Conservation (phyloP, 1,140 invertebrate species). For the Varroa destructor region DNA sequence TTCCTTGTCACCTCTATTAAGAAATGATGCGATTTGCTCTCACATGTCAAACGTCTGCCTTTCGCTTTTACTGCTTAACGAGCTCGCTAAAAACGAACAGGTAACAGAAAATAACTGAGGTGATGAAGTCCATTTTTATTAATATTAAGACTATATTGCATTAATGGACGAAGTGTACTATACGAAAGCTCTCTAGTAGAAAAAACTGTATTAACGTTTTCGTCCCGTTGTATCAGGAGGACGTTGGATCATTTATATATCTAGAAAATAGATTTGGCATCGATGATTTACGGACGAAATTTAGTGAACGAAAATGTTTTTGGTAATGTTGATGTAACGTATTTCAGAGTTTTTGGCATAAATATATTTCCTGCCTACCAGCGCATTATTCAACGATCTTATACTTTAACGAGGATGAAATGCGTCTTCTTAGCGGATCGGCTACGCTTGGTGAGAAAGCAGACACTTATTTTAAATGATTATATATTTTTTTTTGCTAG, state of each 20-base stretch:
- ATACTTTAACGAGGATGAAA: constrained; percentile 4
- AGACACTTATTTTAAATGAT: no score
- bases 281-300: no score
- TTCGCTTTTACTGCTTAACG: constrained; percentile 2
- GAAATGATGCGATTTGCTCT: constrained; percentile 7
- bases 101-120: neutral
- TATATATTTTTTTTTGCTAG: neutral
- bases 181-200: no score
- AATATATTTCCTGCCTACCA: constrained; percentile 4
- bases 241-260: no score
- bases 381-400: constrained; percentile 1
- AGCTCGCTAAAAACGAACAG: constrained; percentile 14
- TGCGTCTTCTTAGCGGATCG: constrained; percentile 11
- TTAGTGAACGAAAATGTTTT: neutral
- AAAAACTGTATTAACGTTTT: no score
- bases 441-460: neutral
- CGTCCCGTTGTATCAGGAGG: no score
- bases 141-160: no score
- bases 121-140: neutral
- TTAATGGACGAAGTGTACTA: no score
- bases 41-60: constrained; percentile 6
- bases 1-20: neutral
- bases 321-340: neutral
- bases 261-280: no score
- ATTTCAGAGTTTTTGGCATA: constrained; percentile 24